These are phyloP conservation scores for Euwallacea similis DNA, from an alignment of 1,140 invertebrate genomes.

Conservation along the genomic window DNA sequence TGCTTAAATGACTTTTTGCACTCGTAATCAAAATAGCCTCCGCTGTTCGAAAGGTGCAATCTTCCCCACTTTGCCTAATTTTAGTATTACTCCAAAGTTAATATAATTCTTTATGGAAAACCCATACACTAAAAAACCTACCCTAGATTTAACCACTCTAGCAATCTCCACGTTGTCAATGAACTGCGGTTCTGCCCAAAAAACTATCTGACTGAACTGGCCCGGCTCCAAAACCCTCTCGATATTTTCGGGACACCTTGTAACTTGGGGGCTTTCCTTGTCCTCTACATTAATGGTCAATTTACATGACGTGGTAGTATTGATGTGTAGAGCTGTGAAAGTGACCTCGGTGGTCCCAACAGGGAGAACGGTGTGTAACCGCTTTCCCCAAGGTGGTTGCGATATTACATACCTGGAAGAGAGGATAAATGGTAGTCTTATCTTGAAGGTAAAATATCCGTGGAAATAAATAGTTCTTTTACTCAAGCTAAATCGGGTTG, in stretches of 20 bases:
- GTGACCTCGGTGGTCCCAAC: constrained; percentile 61
- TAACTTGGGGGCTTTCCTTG: constrained; percentile 60
- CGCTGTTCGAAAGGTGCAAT: no score
- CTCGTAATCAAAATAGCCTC: no score
- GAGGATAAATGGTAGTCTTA: neutral
- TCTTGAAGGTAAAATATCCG: neutral
- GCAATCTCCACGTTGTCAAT: constrained; percentile 64
- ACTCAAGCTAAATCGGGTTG: neutral
- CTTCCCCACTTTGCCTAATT: no score
- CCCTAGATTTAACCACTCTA: constrained; percentile 65
- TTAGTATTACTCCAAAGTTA: neutral
- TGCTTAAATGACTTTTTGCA: no score
- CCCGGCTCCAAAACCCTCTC: constrained; percentile 60
- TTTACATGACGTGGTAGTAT: constrained; percentile 60
- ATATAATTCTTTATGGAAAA: neutral
- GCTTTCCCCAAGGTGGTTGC: constrained; percentile 65
- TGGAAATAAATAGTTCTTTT: neutral
- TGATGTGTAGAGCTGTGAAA: constrained; percentile 63
- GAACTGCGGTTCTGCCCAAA: constrained; percentile 71
- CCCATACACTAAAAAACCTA: constrained; percentile 49
- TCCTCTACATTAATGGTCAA: constrained; percentile 66
- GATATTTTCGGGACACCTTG: constrained; percentile 66
- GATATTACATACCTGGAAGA: constrained; percentile 62
- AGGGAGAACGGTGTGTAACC: constrained; percentile 63
- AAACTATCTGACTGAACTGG: constrained; percentile 60